phyloP scores from a whole-genome alignment of 2,888 invertebrate species.

The Odiellus spinosus region DNA sequence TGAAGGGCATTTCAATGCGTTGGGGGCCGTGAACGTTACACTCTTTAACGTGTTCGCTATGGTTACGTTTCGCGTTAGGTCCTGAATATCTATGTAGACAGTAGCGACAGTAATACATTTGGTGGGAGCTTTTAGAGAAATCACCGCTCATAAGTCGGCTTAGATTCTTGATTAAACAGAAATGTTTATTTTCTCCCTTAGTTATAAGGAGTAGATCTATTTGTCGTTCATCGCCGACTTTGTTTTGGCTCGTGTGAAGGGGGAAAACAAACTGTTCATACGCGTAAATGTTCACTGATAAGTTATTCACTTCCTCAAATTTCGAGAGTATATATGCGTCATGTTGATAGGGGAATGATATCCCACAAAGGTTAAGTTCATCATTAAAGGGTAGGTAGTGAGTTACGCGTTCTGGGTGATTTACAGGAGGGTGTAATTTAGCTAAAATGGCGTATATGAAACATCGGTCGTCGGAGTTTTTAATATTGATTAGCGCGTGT shows the following conservation, averaged over 20 bases:
- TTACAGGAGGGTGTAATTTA: neutral
- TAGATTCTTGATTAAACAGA: conserved; percentile 2
- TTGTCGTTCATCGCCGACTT: neutral
- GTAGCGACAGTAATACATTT: conserved; percentile 1
- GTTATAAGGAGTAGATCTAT: neutral
- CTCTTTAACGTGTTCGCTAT: too few relatives aligned
- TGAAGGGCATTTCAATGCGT: too few relatives aligned
- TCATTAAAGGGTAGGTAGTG: neutral
- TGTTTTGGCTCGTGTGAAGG: neutral
- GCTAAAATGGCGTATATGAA: conserved; percentile 1
- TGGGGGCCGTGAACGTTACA: too few relatives aligned
- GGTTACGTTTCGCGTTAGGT: too few relatives aligned
- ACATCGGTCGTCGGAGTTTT: conserved; percentile 1
- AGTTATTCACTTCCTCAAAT: conserved; percentile 1
- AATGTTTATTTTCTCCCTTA: neutral
- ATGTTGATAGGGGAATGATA: neutral
- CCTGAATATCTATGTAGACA: conserved; percentile 3
- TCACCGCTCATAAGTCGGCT: neutral
- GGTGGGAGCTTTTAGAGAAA: neutral
- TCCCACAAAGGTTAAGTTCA: neutral
- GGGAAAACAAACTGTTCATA: conserved; percentile 2
- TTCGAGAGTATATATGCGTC: neutral
- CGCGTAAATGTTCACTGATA: conserved; percentile 4
- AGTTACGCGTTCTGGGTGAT: neutral
- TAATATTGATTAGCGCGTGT: neutral